Conservation (phyloP, 1,140 invertebrate genomes). For the Mya arenaria region DNA sequence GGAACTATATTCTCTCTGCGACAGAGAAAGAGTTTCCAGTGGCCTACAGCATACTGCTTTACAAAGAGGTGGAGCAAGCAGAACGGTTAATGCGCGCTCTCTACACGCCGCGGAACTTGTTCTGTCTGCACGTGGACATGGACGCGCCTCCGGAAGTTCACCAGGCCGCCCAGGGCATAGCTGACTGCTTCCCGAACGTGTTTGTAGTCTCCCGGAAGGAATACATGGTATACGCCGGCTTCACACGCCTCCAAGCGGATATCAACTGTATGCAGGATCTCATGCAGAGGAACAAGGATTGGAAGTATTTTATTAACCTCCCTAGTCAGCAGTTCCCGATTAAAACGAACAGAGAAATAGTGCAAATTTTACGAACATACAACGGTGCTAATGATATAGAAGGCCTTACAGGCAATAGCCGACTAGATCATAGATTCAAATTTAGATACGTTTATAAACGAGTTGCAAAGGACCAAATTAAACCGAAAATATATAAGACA, state of each 20-base stretch:
- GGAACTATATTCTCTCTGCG: not conserved
- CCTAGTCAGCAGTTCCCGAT: constrained; percentile 71
- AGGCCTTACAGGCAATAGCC: constrained; percentile 46
- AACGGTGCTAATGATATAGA: constrained; percentile 71
- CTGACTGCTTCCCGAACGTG: constrained; percentile 74
- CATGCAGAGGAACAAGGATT: constrained; percentile 46
- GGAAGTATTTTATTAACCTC: constrained; percentile 76
- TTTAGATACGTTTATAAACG: constrained; percentile 16
- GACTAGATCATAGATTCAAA: constrained; percentile 25
- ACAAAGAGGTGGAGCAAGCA: constrained; percentile 73
- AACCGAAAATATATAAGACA: constrained; percentile 45
- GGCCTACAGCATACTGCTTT: constrained; percentile 72
- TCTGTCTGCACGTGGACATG: constrained; percentile 78
- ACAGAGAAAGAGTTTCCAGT: constrained; percentile 45
- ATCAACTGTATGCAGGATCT: constrained; percentile 68
- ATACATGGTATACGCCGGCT: constrained; percentile 63
- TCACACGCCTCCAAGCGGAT: constrained; percentile 67
- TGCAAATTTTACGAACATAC: constrained; percentile 65
- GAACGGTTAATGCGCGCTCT: constrained; percentile 75
- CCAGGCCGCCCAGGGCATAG: constrained; percentile 62
- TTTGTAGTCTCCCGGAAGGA: constrained; percentile 63
- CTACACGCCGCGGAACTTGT: constrained; percentile 76
- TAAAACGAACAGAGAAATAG: constrained; percentile 71
- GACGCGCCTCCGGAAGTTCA: constrained; percentile 59
- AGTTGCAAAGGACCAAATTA: not conserved